These are phyloP conservation scores for Morone chrysops DNA, from an alignment of 2,113 vertebrate species.

Conservation along the genomic window DNA sequence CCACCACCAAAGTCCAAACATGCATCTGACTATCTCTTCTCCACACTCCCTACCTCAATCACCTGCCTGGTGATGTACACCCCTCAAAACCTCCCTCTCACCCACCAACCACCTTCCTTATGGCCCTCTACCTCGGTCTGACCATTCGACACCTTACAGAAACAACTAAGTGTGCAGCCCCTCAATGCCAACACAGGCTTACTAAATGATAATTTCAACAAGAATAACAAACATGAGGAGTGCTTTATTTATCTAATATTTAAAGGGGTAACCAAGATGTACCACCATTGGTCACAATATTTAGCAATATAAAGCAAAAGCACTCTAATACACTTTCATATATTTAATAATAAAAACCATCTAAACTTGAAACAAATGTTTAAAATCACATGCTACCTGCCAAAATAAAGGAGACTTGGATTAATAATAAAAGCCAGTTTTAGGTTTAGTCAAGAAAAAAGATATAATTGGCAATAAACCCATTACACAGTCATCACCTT, in stretches of 20 bases:
- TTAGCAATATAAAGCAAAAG: background rate
- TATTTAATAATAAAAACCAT: background rate
- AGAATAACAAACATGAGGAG: background rate
- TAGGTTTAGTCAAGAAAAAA: background rate
- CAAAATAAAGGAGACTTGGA: slow-evolving; percentile 31
- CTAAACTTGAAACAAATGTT: background rate
- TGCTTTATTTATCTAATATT: background rate
- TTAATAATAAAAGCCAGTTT: background rate
- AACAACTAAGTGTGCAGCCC: background rate
- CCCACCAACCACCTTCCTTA: background rate
- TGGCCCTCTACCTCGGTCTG: background rate
- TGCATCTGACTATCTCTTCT: slow-evolving; percentile 37
- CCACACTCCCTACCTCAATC: slow-evolving; percentile 19
- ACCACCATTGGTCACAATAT: background rate
- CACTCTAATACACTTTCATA: background rate
- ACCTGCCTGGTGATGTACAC: slow-evolving; percentile 5
- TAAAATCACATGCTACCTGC: slow-evolving; percentile 11
- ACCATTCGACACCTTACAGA: background rate
- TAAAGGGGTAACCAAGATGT: background rate
- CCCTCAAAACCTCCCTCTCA: background rate
- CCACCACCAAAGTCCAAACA: slow-evolving; percentile 34
- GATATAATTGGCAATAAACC: background rate
- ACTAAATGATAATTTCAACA: background rate
- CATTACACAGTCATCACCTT: background rate
- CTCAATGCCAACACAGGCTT: background rate